These are phyloP conservation scores for Portunus trituberculatus DNA, from an alignment of 1,140 invertebrate genomes.

Conservation along the genomic window DNA sequence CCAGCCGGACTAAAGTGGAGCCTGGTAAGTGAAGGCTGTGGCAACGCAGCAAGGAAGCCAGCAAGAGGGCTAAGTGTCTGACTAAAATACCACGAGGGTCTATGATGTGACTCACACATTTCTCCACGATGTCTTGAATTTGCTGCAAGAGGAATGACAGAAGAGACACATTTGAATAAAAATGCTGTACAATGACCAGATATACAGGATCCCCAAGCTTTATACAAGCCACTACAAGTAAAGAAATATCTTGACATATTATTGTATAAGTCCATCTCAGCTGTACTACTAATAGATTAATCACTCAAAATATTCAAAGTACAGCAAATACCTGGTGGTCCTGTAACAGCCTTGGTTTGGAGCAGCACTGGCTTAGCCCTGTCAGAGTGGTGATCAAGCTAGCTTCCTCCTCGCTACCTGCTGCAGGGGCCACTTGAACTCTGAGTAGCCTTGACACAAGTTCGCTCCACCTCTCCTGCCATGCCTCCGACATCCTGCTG, in stretches of 20 bases:
- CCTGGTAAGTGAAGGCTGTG: not conserved
- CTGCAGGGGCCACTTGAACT: not conserved
- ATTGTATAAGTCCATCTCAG: not conserved
- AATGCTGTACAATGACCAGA: not conserved
- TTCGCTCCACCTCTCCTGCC: not conserved
- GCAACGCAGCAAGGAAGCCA: conserved; percentile 34
- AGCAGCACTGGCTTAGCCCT: not conserved
- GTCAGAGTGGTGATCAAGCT: not conserved
- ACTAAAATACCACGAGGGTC: not conserved
- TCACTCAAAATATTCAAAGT: not conserved
- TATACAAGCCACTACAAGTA: not conserved
- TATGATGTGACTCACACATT: conserved; percentile 34
- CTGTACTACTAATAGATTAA: not conserved
- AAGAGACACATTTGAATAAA: not conserved
- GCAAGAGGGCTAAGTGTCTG: conserved; percentile 1
- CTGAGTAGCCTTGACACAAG: not conserved
- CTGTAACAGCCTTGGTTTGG: conserved; percentile 20
- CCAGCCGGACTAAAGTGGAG: not conserved
- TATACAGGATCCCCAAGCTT: not conserved
- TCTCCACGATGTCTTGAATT: conserved; percentile 33
- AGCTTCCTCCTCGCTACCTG: conserved; percentile 8
- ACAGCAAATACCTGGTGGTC: not conserved
- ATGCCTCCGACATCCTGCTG: not conserved
- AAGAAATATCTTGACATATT: not conserved
- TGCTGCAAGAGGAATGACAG: conserved; percentile 14